phyloP scores from a whole-genome alignment of 2,797 vertebrate genomes.

The Meda fulgida region DNA sequence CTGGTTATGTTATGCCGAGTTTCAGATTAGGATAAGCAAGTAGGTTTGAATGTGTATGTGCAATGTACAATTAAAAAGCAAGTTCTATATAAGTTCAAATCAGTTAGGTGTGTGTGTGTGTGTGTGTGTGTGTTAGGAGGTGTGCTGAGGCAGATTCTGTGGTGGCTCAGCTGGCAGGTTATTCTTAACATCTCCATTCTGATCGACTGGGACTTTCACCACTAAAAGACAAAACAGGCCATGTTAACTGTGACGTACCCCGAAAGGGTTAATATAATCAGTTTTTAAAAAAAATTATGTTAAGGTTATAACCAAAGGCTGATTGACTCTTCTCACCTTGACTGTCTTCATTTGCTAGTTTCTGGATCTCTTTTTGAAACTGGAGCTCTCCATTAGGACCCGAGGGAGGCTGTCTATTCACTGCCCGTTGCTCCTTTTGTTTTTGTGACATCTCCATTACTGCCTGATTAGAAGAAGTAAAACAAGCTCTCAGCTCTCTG shows the following conservation, averaged over 20 bases:
- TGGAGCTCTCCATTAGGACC: conserved; percentile 81
- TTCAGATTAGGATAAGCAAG: neutral
- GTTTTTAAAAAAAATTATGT: neutral
- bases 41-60: conserved; percentile 52
- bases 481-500: conserved; percentile 2
- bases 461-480: conserved; percentile 71
- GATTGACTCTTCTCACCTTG: conserved; percentile 3
- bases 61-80: conserved; percentile 11
- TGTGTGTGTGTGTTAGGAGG: conserved; percentile 47
- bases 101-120: neutral
- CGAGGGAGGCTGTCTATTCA: conserved; percentile 67
- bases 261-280: neutral
- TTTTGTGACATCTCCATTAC: conserved; percentile 89
- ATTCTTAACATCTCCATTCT: conserved; percentile 64
- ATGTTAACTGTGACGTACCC: neutral
- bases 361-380: conserved; percentile 73
- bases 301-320: neutral
- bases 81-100: neutral
- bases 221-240: conserved; percentile 59
- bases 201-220: conserved; percentile 68
- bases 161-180: conserved; percentile 77
- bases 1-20: neutral
- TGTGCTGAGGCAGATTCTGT: conserved; percentile 78
- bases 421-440: conserved; percentile 78
- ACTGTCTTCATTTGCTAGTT: conserved; percentile 67